Evolutionary conservation across 2,113 vertebrate species (phyloP), one percentile per base, ranked within the genome.

Genomic region (Pogonocichla stellata): DNA sequence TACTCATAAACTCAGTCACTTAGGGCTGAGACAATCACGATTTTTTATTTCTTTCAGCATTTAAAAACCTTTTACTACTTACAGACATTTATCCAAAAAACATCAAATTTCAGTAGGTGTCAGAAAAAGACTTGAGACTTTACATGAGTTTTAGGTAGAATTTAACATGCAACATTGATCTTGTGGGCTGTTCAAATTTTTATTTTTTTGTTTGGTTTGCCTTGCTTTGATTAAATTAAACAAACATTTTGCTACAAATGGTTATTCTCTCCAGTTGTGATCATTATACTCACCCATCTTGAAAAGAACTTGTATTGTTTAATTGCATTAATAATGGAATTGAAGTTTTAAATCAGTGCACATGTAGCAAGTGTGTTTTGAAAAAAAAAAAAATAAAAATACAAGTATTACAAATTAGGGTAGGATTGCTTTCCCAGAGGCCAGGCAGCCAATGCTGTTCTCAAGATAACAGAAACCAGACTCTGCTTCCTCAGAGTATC

Each of bases 31-130:
- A 8, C 14, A 62, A 31, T 36, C 2, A 69, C n/a, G 6, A 24
- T 38, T 66, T 69, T 34, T 65, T 6, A 64, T 11, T 14, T 16
- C 10, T 61, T 61, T 61, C 45, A 38, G 7, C 57, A 40, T 40
- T 34, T 53, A 70, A 73, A 73, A 61, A 54, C 12, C 2, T 4
- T 73, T 31, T 77, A 4, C 4, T 57, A 9, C 1, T 34, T 45
- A 16, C 2, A 40, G 29, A 29, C 4, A 29, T 29, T 19, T 6
- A 6, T 45, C 31, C 3, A 19, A 50, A 57, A 57, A 0, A 3
- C 2, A 9, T 14, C 1, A 58, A 48, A 8, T 73, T 61, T 31
- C 11, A 43, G 3, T 2, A 38, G 1, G 1, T 34, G 18, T n/a
- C 22, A 38, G 61, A 53, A 74, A 86, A 42, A 29, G 0, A 10